These are phyloP conservation scores for Alloscopus bannaensis DNA, from an alignment of 2,888 invertebrate genomes.

Conservation along the genomic window DNA sequence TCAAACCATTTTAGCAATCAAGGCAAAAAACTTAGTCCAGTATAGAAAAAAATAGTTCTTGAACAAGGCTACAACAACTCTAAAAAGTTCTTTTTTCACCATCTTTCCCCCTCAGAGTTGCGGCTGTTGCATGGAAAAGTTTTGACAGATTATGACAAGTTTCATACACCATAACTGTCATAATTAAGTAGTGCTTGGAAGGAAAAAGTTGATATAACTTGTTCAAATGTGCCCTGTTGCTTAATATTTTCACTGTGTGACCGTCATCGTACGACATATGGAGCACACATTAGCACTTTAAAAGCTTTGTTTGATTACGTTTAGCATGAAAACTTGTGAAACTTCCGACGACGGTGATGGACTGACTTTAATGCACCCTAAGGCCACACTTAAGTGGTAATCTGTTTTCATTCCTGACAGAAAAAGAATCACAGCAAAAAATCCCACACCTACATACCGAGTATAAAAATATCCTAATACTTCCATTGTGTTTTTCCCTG, in stretches of 20 bases:
- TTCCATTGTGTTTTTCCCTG: no score
- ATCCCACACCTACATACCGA: no score
- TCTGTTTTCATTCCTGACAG: constrained; percentile 38
- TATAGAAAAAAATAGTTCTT: no score
- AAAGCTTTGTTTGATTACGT: neutral
- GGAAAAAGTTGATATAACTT: no score
- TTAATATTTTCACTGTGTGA: neutral
- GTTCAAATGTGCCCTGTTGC: neutral
- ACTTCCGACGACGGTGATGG: constrained; percentile 23
- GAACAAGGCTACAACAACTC: no score
- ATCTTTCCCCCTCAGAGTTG: neutral
- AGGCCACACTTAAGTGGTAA: constrained; percentile 43
- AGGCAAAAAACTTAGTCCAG: no score
- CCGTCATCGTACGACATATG: no score
- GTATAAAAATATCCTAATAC: constrained; percentile 17
- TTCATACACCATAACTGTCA: constrained; percentile 54
- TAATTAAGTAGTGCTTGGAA: constrained; percentile 53
- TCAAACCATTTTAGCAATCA: neutral
- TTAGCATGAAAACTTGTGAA: neutral
- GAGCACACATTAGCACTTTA: no score
- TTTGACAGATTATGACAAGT: constrained; percentile 60
- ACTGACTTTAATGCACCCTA: constrained; percentile 28
- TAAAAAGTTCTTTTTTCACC: neutral
- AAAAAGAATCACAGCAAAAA: constrained; percentile 17
- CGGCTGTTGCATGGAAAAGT: constrained; percentile 33